Base-by-base conservation (phyloP, 1,140 invertebrate genomes). In the Caerostris darwini region DNA sequence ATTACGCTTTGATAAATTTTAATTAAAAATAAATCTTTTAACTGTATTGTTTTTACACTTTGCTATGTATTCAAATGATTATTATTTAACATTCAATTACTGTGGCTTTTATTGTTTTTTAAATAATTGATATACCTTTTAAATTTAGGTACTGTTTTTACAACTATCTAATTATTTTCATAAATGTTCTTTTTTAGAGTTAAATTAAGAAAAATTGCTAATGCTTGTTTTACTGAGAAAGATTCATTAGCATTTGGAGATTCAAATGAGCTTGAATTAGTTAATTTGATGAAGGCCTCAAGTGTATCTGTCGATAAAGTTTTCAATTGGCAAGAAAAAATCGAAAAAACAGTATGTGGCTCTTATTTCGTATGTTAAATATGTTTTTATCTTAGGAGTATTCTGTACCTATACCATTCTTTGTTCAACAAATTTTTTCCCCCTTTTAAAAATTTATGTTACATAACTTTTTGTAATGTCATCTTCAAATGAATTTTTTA, bases 151-250 rank as follows among this genome's bases (percentile, higher is more conserved):
- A 17, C 6, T n/a, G 7, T 64, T 64, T 34, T 64, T n/a, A 12
- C 10, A 67, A 4, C 5, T 17, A 4, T 50, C 4, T 10, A 12
- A 50, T 77, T 12, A 5, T 50, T 77, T 77, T 50, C 53, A 50
- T 53, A 77, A 34, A 34, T 19, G 14, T 17, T 83, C 12, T 8
- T 8, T 91, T 91, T 82, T 8, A 91, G 90, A 8, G 71, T 91
- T 59, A 91, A 91, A 59, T 56, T 91, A 7, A 91, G 90, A 59
- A 91, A 91, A 59, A 91, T 81, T 17, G 54, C 90, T 7, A 91
- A 91, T 91, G 90, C 90, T 34, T 91, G 90, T 53, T 91, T 91
- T 8, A n/a, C 71, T 81, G 90, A 91, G 34, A 91, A 91, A 82
- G 90, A 91, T 58, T 81, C 69, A n/a, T 53, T 91, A 3, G 90